A percentile compares a stretch with the other conserved stretches of the same genome.
phyloP scores from a whole-genome alignment of 2,113 vertebrate genomes.

The Serinus canaria region DNA sequence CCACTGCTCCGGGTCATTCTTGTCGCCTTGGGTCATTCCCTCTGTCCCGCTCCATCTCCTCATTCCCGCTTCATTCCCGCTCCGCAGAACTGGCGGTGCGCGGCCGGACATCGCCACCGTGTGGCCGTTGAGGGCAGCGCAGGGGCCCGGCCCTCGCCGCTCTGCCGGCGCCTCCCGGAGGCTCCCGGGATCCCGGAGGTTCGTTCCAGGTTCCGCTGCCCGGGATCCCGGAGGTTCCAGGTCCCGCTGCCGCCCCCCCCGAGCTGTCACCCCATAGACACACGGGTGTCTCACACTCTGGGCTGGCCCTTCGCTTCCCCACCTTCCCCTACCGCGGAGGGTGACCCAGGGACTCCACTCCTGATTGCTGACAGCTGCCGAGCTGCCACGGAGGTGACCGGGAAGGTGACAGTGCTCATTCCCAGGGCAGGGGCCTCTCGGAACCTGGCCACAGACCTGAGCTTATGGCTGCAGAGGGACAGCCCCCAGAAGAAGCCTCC shows the following conservation, averaged over 20 bases:
- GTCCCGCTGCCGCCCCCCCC: fast-evolving
- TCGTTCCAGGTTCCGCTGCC: not conserved
- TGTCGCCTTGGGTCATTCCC: fast-evolving
- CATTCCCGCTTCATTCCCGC: not conserved
- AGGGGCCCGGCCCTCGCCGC: not conserved
- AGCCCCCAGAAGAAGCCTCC: not conserved
- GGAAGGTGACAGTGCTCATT: not conserved
- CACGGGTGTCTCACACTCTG: fast-evolving
- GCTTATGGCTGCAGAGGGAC: not conserved
- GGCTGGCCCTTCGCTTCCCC: not conserved
- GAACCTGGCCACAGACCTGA: not conserved
- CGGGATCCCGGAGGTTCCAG: not conserved
- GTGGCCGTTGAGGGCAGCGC: not conserved
- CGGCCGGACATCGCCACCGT: not conserved
- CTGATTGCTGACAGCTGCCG: not conserved
- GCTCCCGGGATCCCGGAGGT: not conserved
- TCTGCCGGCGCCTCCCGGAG: not conserved
- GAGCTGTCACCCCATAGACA: fast-evolving
- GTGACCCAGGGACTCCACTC: not conserved
- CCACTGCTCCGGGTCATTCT: fast-evolving
- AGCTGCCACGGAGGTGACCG: not conserved
- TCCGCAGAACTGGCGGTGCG: not conserved
- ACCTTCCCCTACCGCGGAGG: not conserved
- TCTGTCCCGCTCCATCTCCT: no score
- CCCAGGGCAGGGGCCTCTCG: no score